Percentiles rank a stretch among this genome's conserved stretches.
Conservation (phyloP, 1,140 invertebrate species). For the Gyrodactylus bullatarudis region DNA sequence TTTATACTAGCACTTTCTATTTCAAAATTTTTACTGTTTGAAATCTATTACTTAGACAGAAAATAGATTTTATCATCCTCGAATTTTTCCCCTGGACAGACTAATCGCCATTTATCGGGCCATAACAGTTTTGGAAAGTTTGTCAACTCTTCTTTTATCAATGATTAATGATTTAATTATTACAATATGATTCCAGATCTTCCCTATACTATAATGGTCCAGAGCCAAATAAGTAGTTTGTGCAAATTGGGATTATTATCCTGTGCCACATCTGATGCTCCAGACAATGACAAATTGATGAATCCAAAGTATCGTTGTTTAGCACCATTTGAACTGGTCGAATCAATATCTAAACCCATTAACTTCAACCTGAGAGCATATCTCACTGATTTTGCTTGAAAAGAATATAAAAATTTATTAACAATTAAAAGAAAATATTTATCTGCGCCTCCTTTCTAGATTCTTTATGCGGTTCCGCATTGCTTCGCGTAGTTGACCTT, state of each 20-base stretch:
- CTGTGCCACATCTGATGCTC: background rate
- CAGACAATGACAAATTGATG: background rate
- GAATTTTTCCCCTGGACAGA: background rate
- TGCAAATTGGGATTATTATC: background rate
- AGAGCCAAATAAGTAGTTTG: background rate
- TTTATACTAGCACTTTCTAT: no score
- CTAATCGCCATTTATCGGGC: background rate
- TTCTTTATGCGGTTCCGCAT: background rate
- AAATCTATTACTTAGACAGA: background rate
- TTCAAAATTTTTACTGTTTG: background rate
- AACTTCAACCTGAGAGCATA: background rate
- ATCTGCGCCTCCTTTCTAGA: background rate
- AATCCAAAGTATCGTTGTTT: background rate
- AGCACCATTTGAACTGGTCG: background rate
- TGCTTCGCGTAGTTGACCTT: background rate
- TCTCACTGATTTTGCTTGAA: background rate
- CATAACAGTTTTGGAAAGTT: background rate
- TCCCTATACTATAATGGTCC: background rate
- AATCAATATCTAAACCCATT: background rate
- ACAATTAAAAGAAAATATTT: no score
- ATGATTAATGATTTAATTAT: no score
- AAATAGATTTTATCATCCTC: background rate
- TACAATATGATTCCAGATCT: background rate
- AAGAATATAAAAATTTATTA: background rate
- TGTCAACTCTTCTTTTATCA: no score